Base-by-base conservation (phyloP, 92 coral and sea anemone genomes). In the Actinostola sp. region DNA sequence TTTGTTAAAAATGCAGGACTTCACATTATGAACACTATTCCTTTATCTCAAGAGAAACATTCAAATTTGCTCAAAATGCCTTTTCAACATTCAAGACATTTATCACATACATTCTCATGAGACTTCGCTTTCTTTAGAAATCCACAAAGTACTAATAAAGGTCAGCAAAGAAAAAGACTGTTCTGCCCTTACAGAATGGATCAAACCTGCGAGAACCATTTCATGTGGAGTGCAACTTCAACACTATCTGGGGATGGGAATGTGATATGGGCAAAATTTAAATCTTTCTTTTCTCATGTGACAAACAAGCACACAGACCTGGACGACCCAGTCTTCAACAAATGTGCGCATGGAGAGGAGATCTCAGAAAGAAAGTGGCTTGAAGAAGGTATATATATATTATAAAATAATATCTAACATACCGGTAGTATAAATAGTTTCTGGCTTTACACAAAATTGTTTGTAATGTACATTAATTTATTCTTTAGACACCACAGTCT, bases 111-210 rank as follows among this genome's bases (percentile, higher is more conserved):
- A n/a, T n/a, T n/a, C n/a, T n/a, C n/a, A n/a, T n/a, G n/a, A n/a
- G n/a, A n/a, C n/a, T n/a, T n/a, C n/a, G n/a, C n/a, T n/a, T 76
- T 43, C 2, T 50, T 33, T 71, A 79, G 78, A 79, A 72, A 79
- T 79, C 27, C 78, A 79, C 72, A 70, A 79, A 49, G 71, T 79
- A 35, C 78, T 79, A 11, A 69, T 69, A 31, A 70, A 70, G 51
- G 46, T 79, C 56, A 61, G 70, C 58, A 79, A 79, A 46, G 70
- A 69, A 59, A 79, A 60, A 53, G 78, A 51, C n/a, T 79, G 84
- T 70, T 78, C 32, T 25, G 42, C 32, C 38, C 50, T 79, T 17
- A 63, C 61, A 17, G 74, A 62, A 26, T 72, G 80, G 86, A 80
- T 72, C 16, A 50, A 61, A 16, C 66, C 59, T 52, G n/a, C n/a